These are phyloP conservation scores for Cydia pomonella DNA, from an alignment of 1,140 invertebrate species.

Conservation along the genomic window DNA sequence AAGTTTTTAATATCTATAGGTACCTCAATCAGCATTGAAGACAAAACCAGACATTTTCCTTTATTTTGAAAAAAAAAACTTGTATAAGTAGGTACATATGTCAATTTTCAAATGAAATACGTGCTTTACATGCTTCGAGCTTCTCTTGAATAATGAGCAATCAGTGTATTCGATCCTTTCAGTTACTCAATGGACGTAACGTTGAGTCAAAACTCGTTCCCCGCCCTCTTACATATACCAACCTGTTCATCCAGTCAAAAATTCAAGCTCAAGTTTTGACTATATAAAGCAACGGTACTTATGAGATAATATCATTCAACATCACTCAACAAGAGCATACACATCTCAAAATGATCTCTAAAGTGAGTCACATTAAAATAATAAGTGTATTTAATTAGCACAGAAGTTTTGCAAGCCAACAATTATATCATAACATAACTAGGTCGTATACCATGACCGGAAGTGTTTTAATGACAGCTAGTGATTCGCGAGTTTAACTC, in stretches of 20 bases:
- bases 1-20: too few species aligned
- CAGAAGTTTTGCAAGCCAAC: not conserved
- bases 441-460: not conserved
- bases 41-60: too few species aligned
- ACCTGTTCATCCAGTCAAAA: slow-evolving; percentile 29
- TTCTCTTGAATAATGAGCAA: not conserved
- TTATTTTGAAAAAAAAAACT: too few species aligned
- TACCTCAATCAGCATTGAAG: too few species aligned
- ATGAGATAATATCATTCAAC: slow-evolving; percentile 25
- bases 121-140: not conserved
- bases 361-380: slow-evolving; percentile 26
- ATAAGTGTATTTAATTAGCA: not conserved
- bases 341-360: slow-evolving; percentile 31
- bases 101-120: not conserved
- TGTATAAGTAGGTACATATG: too few species aligned
- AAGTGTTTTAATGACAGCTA: not conserved
- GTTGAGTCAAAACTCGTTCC: slow-evolving; percentile 15
- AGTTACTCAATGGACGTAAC: slow-evolving; percentile 27
- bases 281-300: slow-evolving; percentile 19
- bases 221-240: slow-evolving; percentile 9
- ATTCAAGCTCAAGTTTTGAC: slow-evolving; percentile 20
- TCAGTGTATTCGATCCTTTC: slow-evolving; percentile 3
- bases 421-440: not conserved
- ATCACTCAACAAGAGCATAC: slow-evolving; percentile 13
- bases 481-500: not conserved